Percentiles rank a stretch among this genome's conserved stretches.
Evolutionary conservation across 2,888 invertebrate genomes (phyloP).

Genomic region (Machimus atricapillus): DNA sequence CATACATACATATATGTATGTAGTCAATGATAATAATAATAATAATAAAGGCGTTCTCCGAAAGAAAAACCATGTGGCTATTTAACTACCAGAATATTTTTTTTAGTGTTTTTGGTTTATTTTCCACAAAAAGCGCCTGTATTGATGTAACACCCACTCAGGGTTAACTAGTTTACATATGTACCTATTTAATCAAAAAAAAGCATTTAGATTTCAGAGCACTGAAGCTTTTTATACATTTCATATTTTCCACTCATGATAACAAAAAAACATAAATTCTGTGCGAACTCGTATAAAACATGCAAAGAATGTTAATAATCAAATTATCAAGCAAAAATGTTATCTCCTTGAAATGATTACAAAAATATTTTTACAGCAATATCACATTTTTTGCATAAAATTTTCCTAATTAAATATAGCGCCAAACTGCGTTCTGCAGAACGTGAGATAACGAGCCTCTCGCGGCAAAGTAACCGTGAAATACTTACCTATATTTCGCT

Average conservation of each 20-base stretch:
- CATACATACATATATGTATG: too few relatives aligned
- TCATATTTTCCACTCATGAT: background rate
- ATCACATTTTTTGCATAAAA: background rate
- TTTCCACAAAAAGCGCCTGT: too few relatives aligned
- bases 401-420: background rate
- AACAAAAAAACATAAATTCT: background rate
- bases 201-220: too few relatives aligned
- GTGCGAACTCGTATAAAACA: background rate
- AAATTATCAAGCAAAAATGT: background rate
- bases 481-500: background rate
- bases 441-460: background rate
- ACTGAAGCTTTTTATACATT: too few relatives aligned
- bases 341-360: background rate
- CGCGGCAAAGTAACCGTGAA: background rate
- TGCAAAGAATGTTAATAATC: background rate
- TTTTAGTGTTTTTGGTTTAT: too few relatives aligned
- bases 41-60: too few relatives aligned
- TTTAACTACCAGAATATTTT: too few relatives aligned
- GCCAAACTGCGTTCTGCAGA: background rate
- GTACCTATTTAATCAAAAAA: too few relatives aligned
- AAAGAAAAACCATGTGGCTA: too few relatives aligned
- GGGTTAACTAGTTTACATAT: too few relatives aligned
- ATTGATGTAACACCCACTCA: too few relatives aligned
- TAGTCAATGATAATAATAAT: too few relatives aligned
- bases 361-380: background rate